A percentile compares a stretch with the other conserved stretches of the same genome.
These are phyloP conservation scores for Leptoteleia sp. DNA, from an alignment of 1,140 invertebrate species.

Conservation along the genomic window DNA sequence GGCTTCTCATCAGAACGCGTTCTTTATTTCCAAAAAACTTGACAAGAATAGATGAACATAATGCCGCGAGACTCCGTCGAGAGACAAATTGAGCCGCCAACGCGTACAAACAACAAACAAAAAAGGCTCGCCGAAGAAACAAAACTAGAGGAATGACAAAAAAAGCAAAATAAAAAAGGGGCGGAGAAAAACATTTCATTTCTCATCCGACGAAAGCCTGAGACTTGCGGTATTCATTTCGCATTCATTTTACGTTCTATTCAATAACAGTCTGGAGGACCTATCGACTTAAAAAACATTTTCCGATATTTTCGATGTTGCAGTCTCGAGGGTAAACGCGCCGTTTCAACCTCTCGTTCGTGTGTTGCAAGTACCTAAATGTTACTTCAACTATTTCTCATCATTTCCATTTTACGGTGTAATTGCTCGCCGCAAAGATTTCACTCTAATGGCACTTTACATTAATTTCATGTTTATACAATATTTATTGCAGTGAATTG, in stretches of 20 bases:
- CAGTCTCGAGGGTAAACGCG: slow-evolving; percentile 5
- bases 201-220: slow-evolving; percentile 2
- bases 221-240: slow-evolving; percentile 26
- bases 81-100: neutral
- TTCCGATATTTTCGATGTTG: slow-evolving; percentile 32
- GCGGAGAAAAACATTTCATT: slow-evolving; percentile 43
- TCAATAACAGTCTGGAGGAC: slow-evolving; percentile 49
- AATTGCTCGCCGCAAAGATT: slow-evolving; percentile 4
- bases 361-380: neutral
- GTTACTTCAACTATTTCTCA: neutral
- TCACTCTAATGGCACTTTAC: slow-evolving; percentile 1
- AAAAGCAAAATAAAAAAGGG: slow-evolving; percentile 1
- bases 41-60: slow-evolving; percentile 48
- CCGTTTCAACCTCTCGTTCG: neutral
- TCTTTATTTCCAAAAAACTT: slow-evolving; percentile 47
- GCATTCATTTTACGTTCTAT: slow-evolving; percentile 46
- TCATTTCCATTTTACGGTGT: neutral
- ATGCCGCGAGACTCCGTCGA: slow-evolving; percentile 15
- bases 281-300: slow-evolving; percentile 49
- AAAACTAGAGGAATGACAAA: slow-evolving; percentile 7
- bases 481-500: slow-evolving; percentile 4
- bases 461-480: neutral
- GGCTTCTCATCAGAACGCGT: slow-evolving; percentile 21
- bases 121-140: neutral
- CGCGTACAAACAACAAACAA: too few relatives aligned